These are phyloP conservation scores for Epizoanthus illoricatus DNA, from an alignment of 92 coral and sea anemone species.

Conservation along the genomic window DNA sequence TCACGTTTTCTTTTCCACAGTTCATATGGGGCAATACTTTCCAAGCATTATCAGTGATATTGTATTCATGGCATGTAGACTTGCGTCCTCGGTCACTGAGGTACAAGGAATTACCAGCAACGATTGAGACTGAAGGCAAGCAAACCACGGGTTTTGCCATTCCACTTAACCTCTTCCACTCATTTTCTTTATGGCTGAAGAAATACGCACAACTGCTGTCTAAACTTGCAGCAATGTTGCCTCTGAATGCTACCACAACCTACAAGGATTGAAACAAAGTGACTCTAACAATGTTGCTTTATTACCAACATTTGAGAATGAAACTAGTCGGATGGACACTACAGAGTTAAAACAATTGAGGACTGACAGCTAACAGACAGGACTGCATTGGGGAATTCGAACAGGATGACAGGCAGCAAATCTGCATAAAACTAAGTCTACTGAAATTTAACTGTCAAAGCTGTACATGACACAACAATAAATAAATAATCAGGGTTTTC, in stretches of 20 bases:
- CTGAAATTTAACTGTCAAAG: no score
- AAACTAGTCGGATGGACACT: no score
- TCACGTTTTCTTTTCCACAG: slow-evolving; percentile 15
- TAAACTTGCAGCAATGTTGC: not conserved
- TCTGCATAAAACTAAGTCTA: no score
- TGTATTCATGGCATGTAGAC: slow-evolving; percentile 23
- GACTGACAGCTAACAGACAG: no score
- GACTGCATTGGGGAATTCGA: no score
- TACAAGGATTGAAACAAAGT: not conserved
- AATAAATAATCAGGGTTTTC: no score
- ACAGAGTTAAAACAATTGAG: no score
- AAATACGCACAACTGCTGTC: not conserved
- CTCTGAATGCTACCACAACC: not conserved
- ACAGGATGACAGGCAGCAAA: no score
- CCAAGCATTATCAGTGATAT: slow-evolving; percentile 43
- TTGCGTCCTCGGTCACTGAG: not conserved
- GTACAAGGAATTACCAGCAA: slow-evolving; percentile 1
- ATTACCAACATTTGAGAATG: no score
- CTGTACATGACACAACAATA: no score
- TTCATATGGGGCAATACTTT: slow-evolving; percentile 38
- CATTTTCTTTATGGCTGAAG: slow-evolving; percentile 9
- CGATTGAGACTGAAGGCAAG: not conserved
- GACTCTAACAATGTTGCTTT: no score
- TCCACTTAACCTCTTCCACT: slow-evolving; percentile 8
- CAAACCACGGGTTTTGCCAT: not conserved